Evolutionary conservation across 2,113 vertebrate genomes (phyloP), one percentile per base, ranked within the genome.

Genomic region (Muntiacus reevesi): DNA sequence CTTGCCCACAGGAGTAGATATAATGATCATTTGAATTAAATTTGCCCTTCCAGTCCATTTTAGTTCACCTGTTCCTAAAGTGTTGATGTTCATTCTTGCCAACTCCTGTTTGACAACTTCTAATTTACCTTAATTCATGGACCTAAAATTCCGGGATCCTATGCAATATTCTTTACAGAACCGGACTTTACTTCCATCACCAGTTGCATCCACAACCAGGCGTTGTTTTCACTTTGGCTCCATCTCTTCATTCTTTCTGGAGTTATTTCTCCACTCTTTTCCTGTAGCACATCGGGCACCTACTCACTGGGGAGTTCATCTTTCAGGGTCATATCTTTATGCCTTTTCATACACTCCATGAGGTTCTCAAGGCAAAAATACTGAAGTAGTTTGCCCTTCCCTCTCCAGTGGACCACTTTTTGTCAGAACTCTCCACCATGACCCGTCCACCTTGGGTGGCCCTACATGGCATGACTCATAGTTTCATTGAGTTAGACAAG

Each of bases 201-300:
- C 9, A 71, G 67, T 71, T 71, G 12, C n/a, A 23, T 12, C n/a
- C 67, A 40, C n/a, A 36, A 36, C 4, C 17, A 23, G 19, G 17
- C 19, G 5, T 71, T 71, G 19, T 71, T 40, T 71, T 71, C 67
- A 71, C 67, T 40, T 40, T 71, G 67, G 17, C 19, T 71, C 19
- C 11, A 11, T 23, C n/a, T 40, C 0, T 71, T 71, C 67, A 71
- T 40, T 40, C 36, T 40, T 71, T 71, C 36, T 0, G 0, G 10
- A 40, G 19, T 71, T 71, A 40, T 71, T 71, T 71, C n/a, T 71
- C n/a, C 10, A 71, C 9, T 71, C 2, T 40, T 71, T 10, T 40
- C n/a, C 67, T 40, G n/a, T 12, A 71, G 67, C 10, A 40, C 2
- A 71, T 40, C 12, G 67, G 19, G n/a, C n/a, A 40, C 19, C 67